phyloP scores from a whole-genome alignment of 2,797 vertebrate species.

The Melanotaenia parkinsoni region DNA sequence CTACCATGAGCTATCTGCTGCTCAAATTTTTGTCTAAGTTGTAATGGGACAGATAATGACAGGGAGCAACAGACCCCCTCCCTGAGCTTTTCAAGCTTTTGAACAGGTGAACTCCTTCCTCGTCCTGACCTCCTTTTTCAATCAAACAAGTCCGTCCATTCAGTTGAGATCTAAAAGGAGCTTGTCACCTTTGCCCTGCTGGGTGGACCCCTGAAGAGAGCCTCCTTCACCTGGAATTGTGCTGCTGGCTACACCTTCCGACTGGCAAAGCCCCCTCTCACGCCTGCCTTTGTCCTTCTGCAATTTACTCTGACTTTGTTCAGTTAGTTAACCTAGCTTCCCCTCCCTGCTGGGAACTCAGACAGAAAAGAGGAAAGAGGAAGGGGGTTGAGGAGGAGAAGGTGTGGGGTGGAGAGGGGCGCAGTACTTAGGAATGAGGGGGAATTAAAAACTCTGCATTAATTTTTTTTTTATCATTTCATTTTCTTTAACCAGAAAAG shows the following conservation, averaged over 20 bases:
- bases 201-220: slow-evolving; percentile 73
- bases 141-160: slow-evolving; percentile 78
- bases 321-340: slow-evolving; percentile 95
- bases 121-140: slow-evolving; percentile 66
- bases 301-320: slow-evolving; percentile 91
- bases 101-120: slow-evolving; percentile 62
- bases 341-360: slow-evolving; percentile 86
- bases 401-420: slow-evolving; percentile 10
- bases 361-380: slow-evolving; percentile 55
- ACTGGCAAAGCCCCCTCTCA: slow-evolving; percentile 84
- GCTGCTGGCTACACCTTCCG: slow-evolving; percentile 85
- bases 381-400: slow-evolving; percentile 39
- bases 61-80: slow-evolving; percentile 21
- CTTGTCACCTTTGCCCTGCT: slow-evolving; percentile 86
- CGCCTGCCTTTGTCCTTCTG: slow-evolving; percentile 85
- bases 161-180: slow-evolving; percentile 86
- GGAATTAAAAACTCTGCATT: slow-evolving; percentile 28
- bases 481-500: slow-evolving; percentile 21
- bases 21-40: slow-evolving; percentile 61
- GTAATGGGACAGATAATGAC: slow-evolving; percentile 50
- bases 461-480: not conserved
- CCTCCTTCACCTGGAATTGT: slow-evolving; percentile 93
- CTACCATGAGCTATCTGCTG: not conserved
- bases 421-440: slow-evolving; percentile 35
- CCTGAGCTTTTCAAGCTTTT: slow-evolving; percentile 56